These are phyloP conservation scores for Platichthys flesus DNA, from an alignment of 2,113 vertebrate genomes.

Conservation along the genomic window DNA sequence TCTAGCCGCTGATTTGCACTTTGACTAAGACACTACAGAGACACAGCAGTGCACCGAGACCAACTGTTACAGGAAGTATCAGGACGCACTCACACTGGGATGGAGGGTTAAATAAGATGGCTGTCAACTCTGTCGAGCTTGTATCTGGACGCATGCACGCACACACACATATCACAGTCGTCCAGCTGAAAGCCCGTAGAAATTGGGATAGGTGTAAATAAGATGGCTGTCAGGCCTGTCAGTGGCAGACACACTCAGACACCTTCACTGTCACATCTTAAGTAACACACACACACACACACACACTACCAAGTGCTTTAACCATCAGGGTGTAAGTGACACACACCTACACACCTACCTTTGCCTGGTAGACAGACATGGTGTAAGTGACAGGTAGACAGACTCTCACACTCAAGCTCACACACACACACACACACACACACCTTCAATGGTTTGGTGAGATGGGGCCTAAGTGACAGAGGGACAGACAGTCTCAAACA, in stretches of 20 bases:
- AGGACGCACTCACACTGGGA: constrained; percentile 36
- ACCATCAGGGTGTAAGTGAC: constrained; percentile 4
- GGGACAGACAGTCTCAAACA: constrained; percentile 73
- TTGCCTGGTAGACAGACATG: constrained; percentile 26
- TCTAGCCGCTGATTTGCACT: constrained; percentile 25
- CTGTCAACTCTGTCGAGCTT: constrained; percentile 64
- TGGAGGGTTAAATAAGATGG: constrained; percentile 69
- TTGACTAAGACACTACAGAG: constrained; percentile 45
- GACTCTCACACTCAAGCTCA: constrained; percentile 33
- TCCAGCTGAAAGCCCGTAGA: constrained; percentile 70
- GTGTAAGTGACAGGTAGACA: constrained; percentile 70
- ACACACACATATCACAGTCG: constrained; percentile 24
- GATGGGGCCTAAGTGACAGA: constrained; percentile 83
- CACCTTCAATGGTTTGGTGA: constrained; percentile 50
- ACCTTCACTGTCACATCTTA: constrained; percentile 48
- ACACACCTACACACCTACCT: constrained; percentile 36
- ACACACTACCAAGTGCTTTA: constrained; percentile 2
- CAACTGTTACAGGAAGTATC: constrained; percentile 58
- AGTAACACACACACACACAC: constrained; percentile 38
- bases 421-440: constrained; percentile 9
- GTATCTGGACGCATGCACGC: constrained; percentile 27
- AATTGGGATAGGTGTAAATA: constrained; percentile 79
- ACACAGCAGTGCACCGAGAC: constrained; percentile 32
- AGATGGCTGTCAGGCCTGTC: constrained; percentile 77
- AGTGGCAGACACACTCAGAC: constrained; percentile 59